Conservation (phyloP, 2,113 vertebrate genomes). For the Aplodontia rufa region DNA sequence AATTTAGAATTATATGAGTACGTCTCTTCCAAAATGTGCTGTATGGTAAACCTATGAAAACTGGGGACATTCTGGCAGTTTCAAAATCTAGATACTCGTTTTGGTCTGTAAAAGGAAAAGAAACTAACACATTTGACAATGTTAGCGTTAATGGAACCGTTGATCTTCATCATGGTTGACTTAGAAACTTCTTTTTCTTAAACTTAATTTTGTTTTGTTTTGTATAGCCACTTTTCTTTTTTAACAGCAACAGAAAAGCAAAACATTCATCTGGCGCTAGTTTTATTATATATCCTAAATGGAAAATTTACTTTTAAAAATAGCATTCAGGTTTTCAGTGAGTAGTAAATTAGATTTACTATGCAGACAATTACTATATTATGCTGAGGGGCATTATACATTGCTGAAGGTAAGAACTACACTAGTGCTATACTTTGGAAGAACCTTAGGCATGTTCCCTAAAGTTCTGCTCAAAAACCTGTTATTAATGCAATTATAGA, state of each 20-base stretch:
- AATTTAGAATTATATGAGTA: slow-evolving; percentile 90
- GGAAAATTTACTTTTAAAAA: slow-evolving; percentile 17
- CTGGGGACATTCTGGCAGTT: not conserved
- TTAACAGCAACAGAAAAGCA: not conserved
- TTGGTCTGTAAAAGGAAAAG: slow-evolving; percentile 52
- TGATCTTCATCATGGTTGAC: not conserved
- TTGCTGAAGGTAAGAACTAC: not conserved
- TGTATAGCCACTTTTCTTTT: not conserved
- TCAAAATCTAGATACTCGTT: not conserved
- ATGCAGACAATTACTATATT: not conserved
- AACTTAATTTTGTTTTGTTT: slow-evolving; percentile 30
- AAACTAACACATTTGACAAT: slow-evolving; percentile 53
- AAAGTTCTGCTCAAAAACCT: slow-evolving; percentile 36
- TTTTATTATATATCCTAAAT: not conserved
- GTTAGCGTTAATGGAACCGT: not conserved
- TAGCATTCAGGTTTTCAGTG: not conserved
- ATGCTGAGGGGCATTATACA: slow-evolving; percentile 14
- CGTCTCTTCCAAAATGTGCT: slow-evolving; percentile 76
- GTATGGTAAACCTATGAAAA: slow-evolving; percentile 54
- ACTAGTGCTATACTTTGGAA: not conserved
- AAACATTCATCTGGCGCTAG: not conserved
- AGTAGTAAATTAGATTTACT: not conserved
- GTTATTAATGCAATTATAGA: not conserved
- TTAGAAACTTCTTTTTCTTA: slow-evolving; percentile 47
- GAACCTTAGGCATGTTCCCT: not conserved